Base-by-base conservation (phyloP, 2,113 vertebrate genomes). In the Mastomys coucha region DNA sequence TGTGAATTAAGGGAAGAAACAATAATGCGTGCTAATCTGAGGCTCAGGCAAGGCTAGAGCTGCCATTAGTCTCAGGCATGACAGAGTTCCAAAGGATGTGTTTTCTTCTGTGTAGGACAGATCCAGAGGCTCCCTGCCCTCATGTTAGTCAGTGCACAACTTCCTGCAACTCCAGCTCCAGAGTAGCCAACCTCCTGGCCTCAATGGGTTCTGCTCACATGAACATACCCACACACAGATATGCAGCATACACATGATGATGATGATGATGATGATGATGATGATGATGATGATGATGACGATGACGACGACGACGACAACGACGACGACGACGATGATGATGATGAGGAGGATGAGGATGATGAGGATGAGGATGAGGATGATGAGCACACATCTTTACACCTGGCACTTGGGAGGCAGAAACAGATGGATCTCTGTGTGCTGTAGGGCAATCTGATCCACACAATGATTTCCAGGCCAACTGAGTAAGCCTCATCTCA, bases 61-160 rank as follows among this genome's bases (percentile, higher is more conserved):
- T 0, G 1, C 67, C 22, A 20, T 42, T n/a, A 76, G 42, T 42
- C 33, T 26, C 49, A 45, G 39, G 31, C 49, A 2, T 56, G 49
- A 56, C n/a, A 39, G 42, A 19, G 1, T 88, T 89, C 31, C 17
- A 78, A 92, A 96, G 58, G 63, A 63, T 58, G 24, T 0, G 5
- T 85, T 81, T 97, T 95, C 67, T 86, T 86, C 45, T 58, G 51
- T 36, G 49, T 17, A 72, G 72, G n/a, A n/a, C n/a, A n/a, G n/a
- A n/a, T n/a, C n/a, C n/a, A n/a, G n/a, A n/a, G n/a, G 45, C 76
- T 51, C 75, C 75, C 42, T 28, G 28, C 13, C 31, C 45, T 49
- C 45, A 33, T 31, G 45, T 51, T 51, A 31, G 39, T 19, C 8
- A 42, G 5, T 28, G 28, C 42, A 78, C 76, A 51, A 77, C 45